Conservation (phyloP, 2,888 invertebrate species). For the Blera fallax region DNA sequence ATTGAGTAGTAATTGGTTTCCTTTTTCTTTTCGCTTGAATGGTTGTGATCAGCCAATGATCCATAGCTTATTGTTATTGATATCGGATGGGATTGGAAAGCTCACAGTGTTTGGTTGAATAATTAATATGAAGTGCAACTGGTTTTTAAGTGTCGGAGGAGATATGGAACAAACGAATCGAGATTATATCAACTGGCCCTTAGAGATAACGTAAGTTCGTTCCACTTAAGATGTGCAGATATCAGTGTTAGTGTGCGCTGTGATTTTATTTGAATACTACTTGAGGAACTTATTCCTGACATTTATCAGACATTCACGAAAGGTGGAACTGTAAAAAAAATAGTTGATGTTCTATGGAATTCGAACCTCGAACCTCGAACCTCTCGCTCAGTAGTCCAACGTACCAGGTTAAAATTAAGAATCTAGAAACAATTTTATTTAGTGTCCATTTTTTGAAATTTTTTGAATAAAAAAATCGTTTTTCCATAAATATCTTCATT, state of each 20-base stretch:
- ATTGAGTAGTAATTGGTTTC: not conserved
- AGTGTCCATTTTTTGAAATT: too few relatives aligned
- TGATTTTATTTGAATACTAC: not conserved
- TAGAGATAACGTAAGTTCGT: not conserved
- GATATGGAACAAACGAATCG: not conserved
- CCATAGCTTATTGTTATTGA: not conserved
- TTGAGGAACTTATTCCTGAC: too few relatives aligned
- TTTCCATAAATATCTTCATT: too few relatives aligned
- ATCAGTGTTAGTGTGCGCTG: not conserved
- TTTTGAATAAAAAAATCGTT: too few relatives aligned
- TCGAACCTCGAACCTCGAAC: too few relatives aligned
- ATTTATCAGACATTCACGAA: too few relatives aligned
- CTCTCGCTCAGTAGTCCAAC: too few relatives aligned
- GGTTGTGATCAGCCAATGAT: not conserved
- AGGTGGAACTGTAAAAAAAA: too few relatives aligned
- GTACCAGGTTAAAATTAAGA: too few relatives aligned
- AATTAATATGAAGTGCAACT: not conserved
- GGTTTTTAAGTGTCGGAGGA: not conserved
- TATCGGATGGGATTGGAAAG: not conserved
- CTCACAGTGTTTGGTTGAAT: not conserved
- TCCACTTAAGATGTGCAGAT: not conserved
- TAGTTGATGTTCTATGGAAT: too few relatives aligned
- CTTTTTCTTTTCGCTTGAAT: not conserved
- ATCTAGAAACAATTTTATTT: too few relatives aligned
- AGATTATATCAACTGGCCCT: too few relatives aligned